phyloP scores from a whole-genome alignment of 2,797 vertebrate species.

The Pantherophis vulpinus region DNA sequence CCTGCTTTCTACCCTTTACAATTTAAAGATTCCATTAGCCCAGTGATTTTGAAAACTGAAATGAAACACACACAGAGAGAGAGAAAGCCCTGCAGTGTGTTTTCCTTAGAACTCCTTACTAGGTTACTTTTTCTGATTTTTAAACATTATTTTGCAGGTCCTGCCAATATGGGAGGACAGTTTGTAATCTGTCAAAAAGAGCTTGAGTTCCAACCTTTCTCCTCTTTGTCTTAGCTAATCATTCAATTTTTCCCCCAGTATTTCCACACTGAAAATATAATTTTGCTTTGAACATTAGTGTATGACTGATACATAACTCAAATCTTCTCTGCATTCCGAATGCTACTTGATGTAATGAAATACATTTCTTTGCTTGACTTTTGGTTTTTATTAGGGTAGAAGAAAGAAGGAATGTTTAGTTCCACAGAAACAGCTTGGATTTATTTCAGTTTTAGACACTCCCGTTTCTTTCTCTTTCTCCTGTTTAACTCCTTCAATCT shows the following conservation, averaged over 20 bases:
- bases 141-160: neutral
- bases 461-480: too few relatives aligned
- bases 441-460: neutral
- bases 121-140: neutral
- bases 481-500: neutral
- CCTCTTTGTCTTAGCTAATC: slow-evolving; percentile 2
- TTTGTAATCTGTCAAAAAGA: neutral
- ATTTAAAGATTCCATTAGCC: neutral
- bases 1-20: neutral
- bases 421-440: neutral
- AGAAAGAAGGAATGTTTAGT: neutral
- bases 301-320: neutral
- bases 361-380: neutral
- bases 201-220: neutral
- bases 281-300: neutral
- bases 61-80: neutral
- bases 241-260: neutral
- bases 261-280: neutral
- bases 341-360: neutral
- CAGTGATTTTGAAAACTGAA: neutral
- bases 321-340: neutral
- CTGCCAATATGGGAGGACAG: neutral
- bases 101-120: neutral
- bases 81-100: neutral
- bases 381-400: neutral